Evolutionary conservation across 2,113 vertebrate genomes (phyloP).

Genomic region (Mus spicilegus): DNA sequence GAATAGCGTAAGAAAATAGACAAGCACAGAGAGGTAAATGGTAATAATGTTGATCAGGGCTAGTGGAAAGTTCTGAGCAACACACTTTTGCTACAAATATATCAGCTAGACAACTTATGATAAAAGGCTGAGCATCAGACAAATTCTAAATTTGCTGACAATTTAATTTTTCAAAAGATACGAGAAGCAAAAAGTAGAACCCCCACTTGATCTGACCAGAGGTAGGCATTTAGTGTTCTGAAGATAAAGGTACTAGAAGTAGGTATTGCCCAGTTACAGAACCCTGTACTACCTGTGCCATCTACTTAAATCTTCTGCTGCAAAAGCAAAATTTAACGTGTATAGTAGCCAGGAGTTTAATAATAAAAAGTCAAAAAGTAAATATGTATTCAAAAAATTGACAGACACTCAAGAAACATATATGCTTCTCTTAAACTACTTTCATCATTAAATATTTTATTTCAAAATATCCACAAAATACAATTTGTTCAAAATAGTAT

Average conservation of each 20-base stretch:
- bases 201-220: slow-evolving; percentile 15
- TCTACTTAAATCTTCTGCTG: background rate
- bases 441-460: background rate
- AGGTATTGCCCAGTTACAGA: background rate
- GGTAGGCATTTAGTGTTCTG: background rate
- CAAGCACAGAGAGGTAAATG: background rate
- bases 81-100: slow-evolving; percentile 56
- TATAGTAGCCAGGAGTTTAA: background rate
- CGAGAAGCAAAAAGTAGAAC: slow-evolving; percentile 51
- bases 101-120: slow-evolving; percentile 63
- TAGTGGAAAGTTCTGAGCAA: background rate
- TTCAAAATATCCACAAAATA: background rate
- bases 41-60: background rate
- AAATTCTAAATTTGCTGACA: slow-evolving; percentile 69
- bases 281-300: background rate
- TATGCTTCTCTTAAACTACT: background rate
- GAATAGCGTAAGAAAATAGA: background rate
- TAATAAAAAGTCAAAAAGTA: background rate
- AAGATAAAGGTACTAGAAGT: background rate
- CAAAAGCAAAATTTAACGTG: background rate
- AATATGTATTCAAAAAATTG: background rate
- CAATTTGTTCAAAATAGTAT: slow-evolving; percentile 2
- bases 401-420: background rate
- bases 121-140: slow-evolving; percentile 63
- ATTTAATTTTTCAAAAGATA: slow-evolving; percentile 61